Base-by-base conservation (phyloP, 2,113 vertebrate genomes). In the Okapia johnstoni region DNA sequence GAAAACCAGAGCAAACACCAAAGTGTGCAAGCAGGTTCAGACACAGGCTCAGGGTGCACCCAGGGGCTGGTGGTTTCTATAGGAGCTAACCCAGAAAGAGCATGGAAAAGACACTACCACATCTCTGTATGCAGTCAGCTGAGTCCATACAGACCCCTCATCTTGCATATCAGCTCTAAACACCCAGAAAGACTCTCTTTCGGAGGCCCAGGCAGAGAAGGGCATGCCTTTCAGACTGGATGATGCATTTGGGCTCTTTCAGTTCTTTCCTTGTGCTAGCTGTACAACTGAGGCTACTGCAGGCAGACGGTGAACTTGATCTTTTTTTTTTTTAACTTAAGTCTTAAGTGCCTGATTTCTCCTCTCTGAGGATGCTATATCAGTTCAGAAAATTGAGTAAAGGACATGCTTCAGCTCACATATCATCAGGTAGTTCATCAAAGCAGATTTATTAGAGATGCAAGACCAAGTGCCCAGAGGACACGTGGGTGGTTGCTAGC, bases 161-260 rank as follows among this genome's bases (percentile, higher is more conserved):
- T 25, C 21, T 26, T 3, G 0, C 2, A 2, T 15, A 10, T 16
- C 11, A 12, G 5, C 63, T 36, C 40, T 8, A 7, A 30, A 92
- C 52, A 46, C 52, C 58, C 6, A 77, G 4, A 2, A 25, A 66
- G 15, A 50, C 46, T 19, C 16, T 2, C 46, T 0, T 0, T 23
- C 76, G 33, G 7, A 7, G 40, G 83, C 61, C 66, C 63, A 11
- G 58, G 58, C 6, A 61, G 19, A 80, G 36, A 25, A 58, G 21
- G 73, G 50, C 26, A 3, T 3, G 16, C 60, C 0, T 0, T 13
- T 26, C 54, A 0, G 0, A 2, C 2, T 2, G 54, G 52, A 40
- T 23, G 1, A 28, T 0, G 2, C 25, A 10, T 28, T 5, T n/a
- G 28, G 52, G 40, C 7, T 7, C 73, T n/a, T 23, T 48, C n/a